Percentiles rank a stretch among this genome's conserved stretches.
Evolutionary conservation across 2,797 vertebrate species (phyloP).

Genomic region (Falco naumanni): DNA sequence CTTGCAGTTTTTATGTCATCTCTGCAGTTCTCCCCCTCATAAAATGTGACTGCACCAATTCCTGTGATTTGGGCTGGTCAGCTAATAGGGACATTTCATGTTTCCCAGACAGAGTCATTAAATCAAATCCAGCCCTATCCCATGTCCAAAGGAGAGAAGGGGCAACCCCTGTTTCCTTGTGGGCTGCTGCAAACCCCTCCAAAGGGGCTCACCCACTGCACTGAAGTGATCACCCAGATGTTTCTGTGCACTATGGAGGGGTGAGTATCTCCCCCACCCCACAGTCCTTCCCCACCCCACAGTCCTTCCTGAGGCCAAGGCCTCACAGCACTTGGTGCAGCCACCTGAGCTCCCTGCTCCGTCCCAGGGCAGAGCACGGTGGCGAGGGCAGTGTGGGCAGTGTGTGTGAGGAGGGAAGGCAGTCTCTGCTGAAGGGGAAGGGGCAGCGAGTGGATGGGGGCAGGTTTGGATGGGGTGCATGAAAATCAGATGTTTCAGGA

Average conservation of each 20-base stretch:
- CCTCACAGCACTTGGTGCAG: background rate
- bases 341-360: background rate
- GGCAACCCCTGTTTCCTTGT: background rate
- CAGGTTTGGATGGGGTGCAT: background rate
- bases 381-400: accelerated
- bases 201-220: accelerated
- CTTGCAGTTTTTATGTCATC: background rate
- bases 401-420: background rate
- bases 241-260: background rate
- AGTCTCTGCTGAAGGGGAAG: background rate
- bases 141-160: background rate
- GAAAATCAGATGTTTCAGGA: background rate
- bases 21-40: background rate
- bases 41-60: slow-evolving; percentile 43
- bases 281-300: background rate
- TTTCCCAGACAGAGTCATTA: background rate
- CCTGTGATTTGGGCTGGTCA: background rate
- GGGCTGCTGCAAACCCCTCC: background rate
- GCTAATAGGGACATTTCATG: background rate
- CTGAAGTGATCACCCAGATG: background rate
- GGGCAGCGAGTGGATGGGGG: background rate
- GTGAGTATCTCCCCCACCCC: background rate
- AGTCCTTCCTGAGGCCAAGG: background rate
- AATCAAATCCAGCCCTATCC: background rate
- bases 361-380: accelerated